Conservation (phyloP, 2,113 vertebrate genomes). For the Ceuthmochares aereus region DNA sequence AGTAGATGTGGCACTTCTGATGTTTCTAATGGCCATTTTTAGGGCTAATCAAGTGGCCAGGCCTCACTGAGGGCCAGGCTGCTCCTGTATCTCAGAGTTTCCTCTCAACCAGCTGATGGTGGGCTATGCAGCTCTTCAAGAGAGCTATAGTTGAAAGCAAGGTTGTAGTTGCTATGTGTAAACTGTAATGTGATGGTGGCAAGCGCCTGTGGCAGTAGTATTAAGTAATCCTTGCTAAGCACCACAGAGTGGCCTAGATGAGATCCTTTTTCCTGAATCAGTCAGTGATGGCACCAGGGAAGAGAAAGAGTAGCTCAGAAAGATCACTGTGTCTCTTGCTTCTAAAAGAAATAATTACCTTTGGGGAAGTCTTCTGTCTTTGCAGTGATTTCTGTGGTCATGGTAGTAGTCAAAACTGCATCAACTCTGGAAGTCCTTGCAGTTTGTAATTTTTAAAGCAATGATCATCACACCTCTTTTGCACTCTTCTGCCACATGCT, state of each 20-base stretch:
- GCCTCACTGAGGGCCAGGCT: not conserved
- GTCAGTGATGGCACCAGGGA: not conserved
- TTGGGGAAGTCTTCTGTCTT: not conserved
- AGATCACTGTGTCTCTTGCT: not conserved
- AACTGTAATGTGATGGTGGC: fast-evolving
- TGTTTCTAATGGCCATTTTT: not conserved
- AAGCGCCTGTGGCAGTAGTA: not conserved
- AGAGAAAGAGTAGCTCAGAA: not conserved
- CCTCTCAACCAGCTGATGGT: not conserved
- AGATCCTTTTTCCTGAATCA: not conserved
- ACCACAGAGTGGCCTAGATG: not conserved
- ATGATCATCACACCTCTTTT: not conserved
- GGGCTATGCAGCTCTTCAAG: not conserved
- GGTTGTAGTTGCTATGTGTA: not conserved
- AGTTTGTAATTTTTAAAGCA: not conserved
- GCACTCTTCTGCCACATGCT: not conserved
- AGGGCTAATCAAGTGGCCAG: not conserved
- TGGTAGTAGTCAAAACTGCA: not conserved
- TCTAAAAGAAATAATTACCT: not conserved
- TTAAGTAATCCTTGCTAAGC: not conserved
- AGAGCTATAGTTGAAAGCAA: not conserved
- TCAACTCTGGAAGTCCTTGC: not conserved
- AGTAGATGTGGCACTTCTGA: not conserved
- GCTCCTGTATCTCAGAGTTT: not conserved
- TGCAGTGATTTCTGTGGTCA: fast-evolving